These are phyloP conservation scores for Lepidocyrtinus sp. DNA, from an alignment of 2,888 invertebrate species.

Conservation along the genomic window DNA sequence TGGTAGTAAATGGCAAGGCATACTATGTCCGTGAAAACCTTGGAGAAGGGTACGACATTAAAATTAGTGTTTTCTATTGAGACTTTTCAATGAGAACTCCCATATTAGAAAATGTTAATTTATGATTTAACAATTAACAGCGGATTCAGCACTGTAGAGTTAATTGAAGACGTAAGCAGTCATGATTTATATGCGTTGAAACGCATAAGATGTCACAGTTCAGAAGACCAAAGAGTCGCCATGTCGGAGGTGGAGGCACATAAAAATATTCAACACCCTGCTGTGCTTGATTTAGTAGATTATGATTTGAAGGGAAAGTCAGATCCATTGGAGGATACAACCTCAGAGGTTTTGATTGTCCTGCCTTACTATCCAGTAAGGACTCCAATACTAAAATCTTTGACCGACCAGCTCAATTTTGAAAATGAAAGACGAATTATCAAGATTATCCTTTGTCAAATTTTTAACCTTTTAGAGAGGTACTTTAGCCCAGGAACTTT, in stretches of 20 bases:
- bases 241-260: constrained; percentile 83
- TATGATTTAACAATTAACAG: constrained; percentile 75
- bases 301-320: constrained; percentile 77
- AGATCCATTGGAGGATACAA: constrained; percentile 79
- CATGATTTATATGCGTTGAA: constrained; percentile 83
- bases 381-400: too few relatives aligned
- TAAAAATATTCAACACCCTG: constrained; percentile 80
- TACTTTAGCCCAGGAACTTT: constrained; percentile 81
- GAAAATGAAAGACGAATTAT: too few relatives aligned
- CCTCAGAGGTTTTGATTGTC: constrained; percentile 82
- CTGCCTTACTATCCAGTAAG: constrained; percentile 82
- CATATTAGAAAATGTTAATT: constrained; percentile 25
- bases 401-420: background rate
- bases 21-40: constrained; percentile 77
- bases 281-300: constrained; percentile 82
- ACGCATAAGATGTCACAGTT: constrained; percentile 83
- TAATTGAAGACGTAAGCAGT: constrained; percentile 80
- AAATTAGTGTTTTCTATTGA: constrained; percentile 17
- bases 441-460: too few relatives aligned
- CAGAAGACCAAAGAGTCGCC: constrained; percentile 79
- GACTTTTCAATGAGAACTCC: background rate
- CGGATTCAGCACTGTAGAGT: constrained; percentile 85
- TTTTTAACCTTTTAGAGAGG: constrained; percentile 80
- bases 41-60: constrained; percentile 75
- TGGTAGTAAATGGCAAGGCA: constrained; percentile 81